Evolutionary conservation across 2,888 invertebrate genomes (phyloP).

Genomic region (Exephanes ischioxanthus): DNA sequence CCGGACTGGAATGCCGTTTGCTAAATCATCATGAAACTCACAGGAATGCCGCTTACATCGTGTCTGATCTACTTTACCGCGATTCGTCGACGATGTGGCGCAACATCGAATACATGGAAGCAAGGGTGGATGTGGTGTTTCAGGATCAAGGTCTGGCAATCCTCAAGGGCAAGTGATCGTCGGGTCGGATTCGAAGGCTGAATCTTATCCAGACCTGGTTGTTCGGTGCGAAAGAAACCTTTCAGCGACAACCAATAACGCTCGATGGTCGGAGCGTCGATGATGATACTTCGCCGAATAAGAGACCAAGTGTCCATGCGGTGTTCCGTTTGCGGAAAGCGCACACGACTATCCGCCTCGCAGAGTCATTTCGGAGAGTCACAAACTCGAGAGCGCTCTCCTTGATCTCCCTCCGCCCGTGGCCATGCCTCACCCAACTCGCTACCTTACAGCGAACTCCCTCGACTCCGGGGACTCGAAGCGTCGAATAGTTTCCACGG

Average conservation of each 20-base stretch:
- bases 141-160: too few relatives aligned
- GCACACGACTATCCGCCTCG: conserved; percentile 52
- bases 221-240: background rate
- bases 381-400: conserved; percentile 57
- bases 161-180: too few relatives aligned
- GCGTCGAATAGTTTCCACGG: conserved; percentile 55
- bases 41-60: background rate
- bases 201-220: background rate
- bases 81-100: too few relatives aligned
- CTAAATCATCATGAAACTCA: background rate
- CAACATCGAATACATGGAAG: too few relatives aligned
- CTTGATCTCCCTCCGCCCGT: conserved; percentile 41
- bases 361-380: conserved; percentile 48
- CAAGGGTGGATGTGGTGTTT: too few relatives aligned
- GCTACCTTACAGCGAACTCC: conserved; percentile 38
- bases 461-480: conserved; percentile 38
- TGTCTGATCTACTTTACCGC: too few relatives aligned
- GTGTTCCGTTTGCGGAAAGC: conserved; percentile 10
- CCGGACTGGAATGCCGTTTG: background rate
- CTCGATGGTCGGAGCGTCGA: background rate
- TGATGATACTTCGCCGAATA: conserved; percentile 22
- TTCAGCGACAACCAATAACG: background rate
- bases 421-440: conserved; percentile 29
- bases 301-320: background rate
- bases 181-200: too few relatives aligned